A percentile compares a stretch with the other conserved stretches of the same genome.
Evolutionary conservation across 2,113 vertebrate species (phyloP).

Genomic region (Oryzias javanicus): DNA sequence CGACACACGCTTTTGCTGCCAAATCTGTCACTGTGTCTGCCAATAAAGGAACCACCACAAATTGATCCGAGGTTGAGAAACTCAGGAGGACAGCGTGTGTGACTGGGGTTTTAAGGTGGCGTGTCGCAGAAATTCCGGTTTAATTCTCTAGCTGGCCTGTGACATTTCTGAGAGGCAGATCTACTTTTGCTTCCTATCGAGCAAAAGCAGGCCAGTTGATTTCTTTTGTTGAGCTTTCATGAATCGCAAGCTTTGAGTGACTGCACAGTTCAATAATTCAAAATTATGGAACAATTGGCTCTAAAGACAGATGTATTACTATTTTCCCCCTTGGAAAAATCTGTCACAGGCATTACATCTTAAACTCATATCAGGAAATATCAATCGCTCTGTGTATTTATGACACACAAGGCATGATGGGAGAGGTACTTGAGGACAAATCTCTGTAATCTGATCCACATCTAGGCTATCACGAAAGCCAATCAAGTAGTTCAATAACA

Average conservation of each 20-base stretch:
- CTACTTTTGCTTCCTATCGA: conserved; percentile 27
- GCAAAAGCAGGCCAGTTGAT: conserved; percentile 5
- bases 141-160: conserved; percentile 38
- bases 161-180: conserved; percentile 42
- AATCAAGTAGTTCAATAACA: too few relatives aligned
- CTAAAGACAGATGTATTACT: conserved; percentile 9
- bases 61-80: conserved; percentile 47
- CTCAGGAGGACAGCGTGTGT: conserved; percentile 28
- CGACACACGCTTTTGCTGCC: conserved; percentile 50
- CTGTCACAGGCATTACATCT: not conserved
- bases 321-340: not conserved
- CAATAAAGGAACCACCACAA: conserved; percentile 51
- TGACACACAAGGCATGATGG: not conserved
- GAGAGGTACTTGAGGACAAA: not conserved
- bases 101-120: conserved; percentile 32
- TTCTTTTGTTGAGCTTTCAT: conserved; percentile 12
- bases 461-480: too few relatives aligned
- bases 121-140: conserved; percentile 33
- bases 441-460: too few relatives aligned
- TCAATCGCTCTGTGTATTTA: not conserved
- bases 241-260: conserved; percentile 4
- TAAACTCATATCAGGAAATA: not conserved
- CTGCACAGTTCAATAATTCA: conserved; percentile 28
- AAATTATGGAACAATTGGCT: conserved; percentile 8
- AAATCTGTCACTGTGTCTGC: conserved; percentile 47